phyloP scores from a whole-genome alignment of 2,888 invertebrate species.

The Lochmaea crataegi region DNA sequence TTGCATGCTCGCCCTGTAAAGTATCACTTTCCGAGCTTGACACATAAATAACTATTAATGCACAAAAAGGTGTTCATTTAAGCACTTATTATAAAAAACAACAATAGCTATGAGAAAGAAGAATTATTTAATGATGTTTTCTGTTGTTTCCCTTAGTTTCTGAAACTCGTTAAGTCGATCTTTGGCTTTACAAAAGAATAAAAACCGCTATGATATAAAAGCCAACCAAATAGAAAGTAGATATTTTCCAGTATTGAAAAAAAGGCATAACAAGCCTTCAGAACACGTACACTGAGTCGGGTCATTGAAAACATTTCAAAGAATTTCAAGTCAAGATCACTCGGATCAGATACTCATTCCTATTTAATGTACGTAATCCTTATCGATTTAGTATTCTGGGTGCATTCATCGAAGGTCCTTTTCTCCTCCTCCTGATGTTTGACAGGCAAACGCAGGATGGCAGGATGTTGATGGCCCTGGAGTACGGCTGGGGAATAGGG shows the following conservation, averaged over 20 bases:
- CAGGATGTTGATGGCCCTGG: slow-evolving; percentile 42
- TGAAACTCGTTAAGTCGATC: too few relatives aligned
- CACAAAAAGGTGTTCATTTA: too few relatives aligned
- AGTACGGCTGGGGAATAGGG: slow-evolving; percentile 42
- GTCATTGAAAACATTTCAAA: slow-evolving; percentile 56
- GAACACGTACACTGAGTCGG: slow-evolving; percentile 25
- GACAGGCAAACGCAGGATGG: slow-evolving; percentile 37
- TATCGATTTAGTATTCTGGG: slow-evolving; percentile 55
- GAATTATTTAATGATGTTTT: too few relatives aligned
- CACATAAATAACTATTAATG: too few relatives aligned
- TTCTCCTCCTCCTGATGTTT: slow-evolving; percentile 39
- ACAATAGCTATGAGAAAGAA: too few relatives aligned
- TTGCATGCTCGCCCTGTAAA: too few relatives aligned
- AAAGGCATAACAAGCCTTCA: slow-evolving; percentile 24
- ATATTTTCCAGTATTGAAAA: slow-evolving; percentile 6
- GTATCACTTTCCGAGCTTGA: too few relatives aligned
- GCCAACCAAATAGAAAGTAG: slow-evolving; percentile 7
- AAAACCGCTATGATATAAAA: slow-evolving; percentile 7
- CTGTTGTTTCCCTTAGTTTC: too few relatives aligned
- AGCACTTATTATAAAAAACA: too few relatives aligned
- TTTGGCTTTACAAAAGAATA: not conserved
- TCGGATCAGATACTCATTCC: slow-evolving; percentile 48
- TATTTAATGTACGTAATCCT: slow-evolving; percentile 60
- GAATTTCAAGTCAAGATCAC: slow-evolving; percentile 60
- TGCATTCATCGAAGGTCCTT: slow-evolving; percentile 47